Conservation (phyloP, 2,797 vertebrate species). For the Parambassis ranga region DNA sequence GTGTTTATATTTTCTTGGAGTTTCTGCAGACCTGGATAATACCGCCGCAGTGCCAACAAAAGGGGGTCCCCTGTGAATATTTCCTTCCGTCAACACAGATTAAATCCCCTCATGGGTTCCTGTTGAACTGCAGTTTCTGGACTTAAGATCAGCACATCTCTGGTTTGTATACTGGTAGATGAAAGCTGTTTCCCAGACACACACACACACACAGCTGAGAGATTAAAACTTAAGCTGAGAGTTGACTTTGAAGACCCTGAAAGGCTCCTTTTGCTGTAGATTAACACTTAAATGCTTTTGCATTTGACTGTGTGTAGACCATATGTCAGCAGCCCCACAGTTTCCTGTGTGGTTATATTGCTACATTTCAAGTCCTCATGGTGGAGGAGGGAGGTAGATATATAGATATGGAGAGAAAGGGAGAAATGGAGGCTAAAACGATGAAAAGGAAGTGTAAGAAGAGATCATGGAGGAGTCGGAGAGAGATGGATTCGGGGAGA, state of each 20-base stretch:
- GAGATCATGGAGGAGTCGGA: constrained; percentile 10
- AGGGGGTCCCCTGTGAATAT: neutral
- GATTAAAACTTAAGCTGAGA: constrained; percentile 44
- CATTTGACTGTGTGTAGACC: neutral
- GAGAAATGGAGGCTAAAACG: neutral
- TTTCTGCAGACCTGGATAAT: neutral
- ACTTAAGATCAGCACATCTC: neutral
- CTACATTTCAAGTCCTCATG: constrained; percentile 15
- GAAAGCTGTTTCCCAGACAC: constrained; percentile 10
- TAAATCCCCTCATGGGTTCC: neutral
- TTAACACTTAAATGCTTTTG: constrained; percentile 25
- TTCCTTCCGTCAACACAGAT: neutral
- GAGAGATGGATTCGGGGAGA: constrained; percentile 1
- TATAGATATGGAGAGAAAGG: neutral
- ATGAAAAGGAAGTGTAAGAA: constrained; percentile 10
- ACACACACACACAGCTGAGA: neutral
- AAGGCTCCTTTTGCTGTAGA: constrained; percentile 22
- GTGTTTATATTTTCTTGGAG: neutral
- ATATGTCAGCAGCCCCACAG: constrained; percentile 1
- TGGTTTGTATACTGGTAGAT: constrained; percentile 18
- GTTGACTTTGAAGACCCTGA: constrained; percentile 11
- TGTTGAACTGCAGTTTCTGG: constrained; percentile 24
- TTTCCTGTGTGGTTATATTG: neutral
- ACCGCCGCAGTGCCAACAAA: neutral
- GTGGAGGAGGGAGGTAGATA: neutral